Percentiles rank a stretch among this genome's conserved stretches.
Evolutionary conservation across 2,797 vertebrate species (phyloP).

Genomic region (Notamacropus eugenii): DNA sequence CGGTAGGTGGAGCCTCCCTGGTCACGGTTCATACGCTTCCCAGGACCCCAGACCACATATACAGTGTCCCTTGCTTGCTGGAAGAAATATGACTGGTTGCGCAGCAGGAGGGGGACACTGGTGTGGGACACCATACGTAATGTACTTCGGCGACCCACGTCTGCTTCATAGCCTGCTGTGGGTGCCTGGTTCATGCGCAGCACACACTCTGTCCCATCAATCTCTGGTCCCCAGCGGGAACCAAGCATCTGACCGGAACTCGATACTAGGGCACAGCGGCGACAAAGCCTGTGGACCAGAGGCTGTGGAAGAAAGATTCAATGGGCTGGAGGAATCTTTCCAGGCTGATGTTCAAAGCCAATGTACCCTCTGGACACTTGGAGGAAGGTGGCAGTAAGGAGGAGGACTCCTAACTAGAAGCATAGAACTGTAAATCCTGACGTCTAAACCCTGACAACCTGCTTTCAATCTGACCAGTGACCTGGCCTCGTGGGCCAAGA

Average conservation of each 20-base stretch:
- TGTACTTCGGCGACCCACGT: slow-evolving; percentile 91
- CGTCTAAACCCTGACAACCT: background rate
- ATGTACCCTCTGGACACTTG: background rate
- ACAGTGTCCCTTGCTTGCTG: slow-evolving; percentile 86
- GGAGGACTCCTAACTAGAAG: background rate
- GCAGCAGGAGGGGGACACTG: slow-evolving; percentile 91
- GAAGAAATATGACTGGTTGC: slow-evolving; percentile 91
- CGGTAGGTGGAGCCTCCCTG: slow-evolving; percentile 89
- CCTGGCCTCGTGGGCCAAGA: background rate
- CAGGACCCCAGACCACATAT: slow-evolving; percentile 95
- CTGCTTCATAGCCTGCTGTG: slow-evolving; percentile 89
- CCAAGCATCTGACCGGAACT: slow-evolving; percentile 96
- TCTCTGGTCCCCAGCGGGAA: slow-evolving; percentile 86
- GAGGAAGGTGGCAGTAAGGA: background rate
- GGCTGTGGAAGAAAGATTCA: slow-evolving; percentile 71
- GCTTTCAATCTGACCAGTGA: background rate
- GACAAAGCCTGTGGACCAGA: slow-evolving; percentile 81
- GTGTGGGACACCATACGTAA: slow-evolving; percentile 95
- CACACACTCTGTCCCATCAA: slow-evolving; percentile 90
- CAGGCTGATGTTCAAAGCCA: background rate
- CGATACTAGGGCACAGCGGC: slow-evolving; percentile 92
- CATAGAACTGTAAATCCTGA: background rate
- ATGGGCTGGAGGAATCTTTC: background rate
- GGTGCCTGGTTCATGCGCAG: slow-evolving; percentile 97
- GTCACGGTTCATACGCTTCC: slow-evolving; percentile 91